Percentiles rank a stretch among this genome's conserved stretches.
Evolutionary conservation across 1,140 invertebrate genomes (phyloP).

Genomic region (Drosophila athabasca): DNA sequence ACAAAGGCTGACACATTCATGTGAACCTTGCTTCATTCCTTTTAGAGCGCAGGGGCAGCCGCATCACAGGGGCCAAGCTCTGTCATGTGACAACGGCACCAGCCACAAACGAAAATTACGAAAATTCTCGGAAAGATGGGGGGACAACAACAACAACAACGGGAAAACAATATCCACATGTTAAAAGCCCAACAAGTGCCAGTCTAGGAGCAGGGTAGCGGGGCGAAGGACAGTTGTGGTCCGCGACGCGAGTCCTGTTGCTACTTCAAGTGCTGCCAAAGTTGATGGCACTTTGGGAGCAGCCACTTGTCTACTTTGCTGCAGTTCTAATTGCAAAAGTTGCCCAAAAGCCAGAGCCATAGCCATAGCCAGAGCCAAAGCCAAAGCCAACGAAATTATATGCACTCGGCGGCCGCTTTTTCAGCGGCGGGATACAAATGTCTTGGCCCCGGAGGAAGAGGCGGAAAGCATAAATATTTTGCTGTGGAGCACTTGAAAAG

Average conservation of each 20-base stretch:
- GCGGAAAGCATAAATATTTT: slow-evolving; percentile 40
- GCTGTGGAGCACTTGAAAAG: slow-evolving; percentile 2
- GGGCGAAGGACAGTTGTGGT: slow-evolving; percentile 1
- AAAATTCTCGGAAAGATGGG: slow-evolving; percentile 9
- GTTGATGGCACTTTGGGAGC: slow-evolving; percentile 50
- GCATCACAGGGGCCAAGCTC: slow-evolving; percentile 15
- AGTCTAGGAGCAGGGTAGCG: slow-evolving; percentile 1
- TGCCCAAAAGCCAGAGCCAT: slow-evolving; percentile 32
- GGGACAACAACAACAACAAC: neutral
- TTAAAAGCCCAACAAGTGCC: slow-evolving; percentile 53
- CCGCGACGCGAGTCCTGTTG: neutral
- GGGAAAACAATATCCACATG: slow-evolving; percentile 52
- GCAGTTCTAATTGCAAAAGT: slow-evolving; percentile 75
- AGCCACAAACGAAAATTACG: slow-evolving; percentile 42
- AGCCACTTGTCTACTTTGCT: slow-evolving; percentile 55
- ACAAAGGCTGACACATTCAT: slow-evolving; percentile 47
- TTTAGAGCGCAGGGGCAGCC: neutral
- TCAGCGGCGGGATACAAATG: slow-evolving; percentile 27
- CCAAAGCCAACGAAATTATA: slow-evolving; percentile 56
- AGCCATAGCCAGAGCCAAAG: neutral
- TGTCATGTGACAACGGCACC: slow-evolving; percentile 38
- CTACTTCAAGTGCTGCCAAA: slow-evolving; percentile 43
- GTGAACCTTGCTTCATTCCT: slow-evolving; percentile 39
- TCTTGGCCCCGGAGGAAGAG: slow-evolving; percentile 16
- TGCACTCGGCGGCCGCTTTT: slow-evolving; percentile 49